A percentile compares a stretch with the other conserved stretches of the same genome.
Conservation (phyloP, 2,888 invertebrate genomes). For the Ophion costatus region DNA sequence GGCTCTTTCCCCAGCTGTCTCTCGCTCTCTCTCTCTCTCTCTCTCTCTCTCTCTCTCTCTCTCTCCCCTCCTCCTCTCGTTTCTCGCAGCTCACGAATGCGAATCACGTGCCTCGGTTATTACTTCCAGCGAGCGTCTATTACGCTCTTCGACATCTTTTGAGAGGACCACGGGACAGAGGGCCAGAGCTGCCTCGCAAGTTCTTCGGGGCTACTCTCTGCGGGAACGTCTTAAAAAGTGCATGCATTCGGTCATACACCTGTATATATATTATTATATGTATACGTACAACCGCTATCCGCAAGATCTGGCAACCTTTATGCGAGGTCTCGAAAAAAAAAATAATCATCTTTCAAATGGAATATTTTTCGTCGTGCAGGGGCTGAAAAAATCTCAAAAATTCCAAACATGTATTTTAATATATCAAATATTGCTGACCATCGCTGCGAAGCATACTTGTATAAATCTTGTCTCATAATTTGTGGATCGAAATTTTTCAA, state of each 20-base stretch:
- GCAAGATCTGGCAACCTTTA: background rate
- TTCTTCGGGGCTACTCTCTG: slow-evolving; percentile 22
- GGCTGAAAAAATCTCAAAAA: too few species aligned
- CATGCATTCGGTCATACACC: slow-evolving; percentile 13
- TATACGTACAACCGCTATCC: background rate
- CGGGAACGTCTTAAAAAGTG: slow-evolving; percentile 41
- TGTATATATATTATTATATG: background rate
- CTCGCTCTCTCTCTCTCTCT: slow-evolving; percentile 10
- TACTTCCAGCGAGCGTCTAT: slow-evolving; percentile 62
- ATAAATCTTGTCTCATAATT: too few species aligned
- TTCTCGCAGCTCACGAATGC: slow-evolving; percentile 53
- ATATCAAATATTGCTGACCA: too few species aligned
- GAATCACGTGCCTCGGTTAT: slow-evolving; percentile 67
- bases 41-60: slow-evolving; percentile 21
- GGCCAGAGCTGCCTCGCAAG: slow-evolving; percentile 47
- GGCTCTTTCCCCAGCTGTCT: slow-evolving; percentile 33
- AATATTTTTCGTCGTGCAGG: too few species aligned
- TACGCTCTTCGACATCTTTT: slow-evolving; percentile 65
- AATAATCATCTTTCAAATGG: too few species aligned
- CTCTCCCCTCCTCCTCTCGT: slow-evolving; percentile 8
- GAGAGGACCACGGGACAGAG: slow-evolving; percentile 50
- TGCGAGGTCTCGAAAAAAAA: background rate
- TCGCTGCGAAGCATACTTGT: too few species aligned
- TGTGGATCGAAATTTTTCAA: too few species aligned
- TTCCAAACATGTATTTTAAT: too few species aligned